Base-by-base conservation (phyloP, 2,888 invertebrate species). In the Drosophila helvetica region DNA sequence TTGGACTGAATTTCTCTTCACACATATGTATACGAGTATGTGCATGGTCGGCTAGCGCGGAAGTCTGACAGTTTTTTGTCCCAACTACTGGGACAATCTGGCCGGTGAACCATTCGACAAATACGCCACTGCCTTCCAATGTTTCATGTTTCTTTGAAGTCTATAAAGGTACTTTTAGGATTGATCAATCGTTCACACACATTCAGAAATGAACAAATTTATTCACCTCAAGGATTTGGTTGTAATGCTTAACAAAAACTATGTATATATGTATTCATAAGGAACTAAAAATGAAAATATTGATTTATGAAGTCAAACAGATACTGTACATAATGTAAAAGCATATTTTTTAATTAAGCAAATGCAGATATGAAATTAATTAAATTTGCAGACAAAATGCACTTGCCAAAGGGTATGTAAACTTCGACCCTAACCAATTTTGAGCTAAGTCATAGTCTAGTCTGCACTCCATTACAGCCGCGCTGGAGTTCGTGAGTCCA, bases 1-100 rank as follows among this genome's bases (percentile, higher is more conserved):
- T 80, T 84, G 84, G 84, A 74, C 79, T 79, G 75, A 86, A 78
- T 88, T 88, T 85, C 84, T 75, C 87, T 71, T 74, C 71, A 79
- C 88, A 85, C 75, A 86, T 72, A 80, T 22, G 22, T 22, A 22
- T 80, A 70, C 62, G 27, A 46, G 27, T 55, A n/a, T 46, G 43
- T 10, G 43, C 63, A 65, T 53, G n/a, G 45, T 42, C 42, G 50
- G 33, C 30, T 57, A 22, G 55, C 52, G 38, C 56, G 54, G 59
- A 50, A 56, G 75, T 52, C 60, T 54, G 69, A 61, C 52, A 59
- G 55, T 56, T 53, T 55, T 51, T 42, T 71, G 48, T 22, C 45
- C 57, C 55, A 38, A 57, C 38, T 38, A 15, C 38, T 38, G 38
- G 15, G 15, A 38, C 15, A 33, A 43, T 33, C 18, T n/a, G n/a